phyloP scores from a whole-genome alignment of 1,140 invertebrate genomes.

The Bursaphelenchus mucronatus region DNA sequence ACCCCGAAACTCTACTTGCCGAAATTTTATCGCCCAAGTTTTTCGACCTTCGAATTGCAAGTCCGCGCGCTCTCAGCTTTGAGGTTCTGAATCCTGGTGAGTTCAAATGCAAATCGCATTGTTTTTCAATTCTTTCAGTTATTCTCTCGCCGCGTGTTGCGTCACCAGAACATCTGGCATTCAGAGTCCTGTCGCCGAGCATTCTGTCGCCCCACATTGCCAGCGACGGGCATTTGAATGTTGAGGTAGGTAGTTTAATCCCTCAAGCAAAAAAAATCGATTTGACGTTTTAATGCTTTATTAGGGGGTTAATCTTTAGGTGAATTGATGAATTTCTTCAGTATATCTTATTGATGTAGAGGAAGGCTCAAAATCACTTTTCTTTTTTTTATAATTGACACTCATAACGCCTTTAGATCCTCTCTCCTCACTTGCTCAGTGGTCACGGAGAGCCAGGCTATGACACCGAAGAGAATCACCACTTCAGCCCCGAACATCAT shows the following conservation, averaged over 20 bases:
- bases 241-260: neutral
- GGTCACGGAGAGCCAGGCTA: too few relatives aligned
- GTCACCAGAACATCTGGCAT: neutral
- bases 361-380: too few relatives aligned
- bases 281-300: too few relatives aligned
- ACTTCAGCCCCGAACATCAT: too few relatives aligned
- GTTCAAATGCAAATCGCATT: neutral
- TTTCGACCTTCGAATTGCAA: neutral
- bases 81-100: neutral
- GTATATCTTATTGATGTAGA: too few relatives aligned
- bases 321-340: too few relatives aligned
- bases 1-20: neutral
- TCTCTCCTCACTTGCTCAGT: too few relatives aligned
- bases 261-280: too few relatives aligned
- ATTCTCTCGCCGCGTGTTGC: neutral
- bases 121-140: neutral
- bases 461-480: too few relatives aligned
- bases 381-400: too few relatives aligned
- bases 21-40: conserved; percentile 3
- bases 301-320: too few relatives aligned
- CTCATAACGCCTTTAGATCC: too few relatives aligned
- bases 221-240: neutral
- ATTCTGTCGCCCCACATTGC: neutral
- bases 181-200: neutral
- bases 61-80: neutral